Evolutionary conservation across 2,888 invertebrate species (phyloP), one percentile per base, ranked within the genome.

Genomic region (Eupeodes luniger): DNA sequence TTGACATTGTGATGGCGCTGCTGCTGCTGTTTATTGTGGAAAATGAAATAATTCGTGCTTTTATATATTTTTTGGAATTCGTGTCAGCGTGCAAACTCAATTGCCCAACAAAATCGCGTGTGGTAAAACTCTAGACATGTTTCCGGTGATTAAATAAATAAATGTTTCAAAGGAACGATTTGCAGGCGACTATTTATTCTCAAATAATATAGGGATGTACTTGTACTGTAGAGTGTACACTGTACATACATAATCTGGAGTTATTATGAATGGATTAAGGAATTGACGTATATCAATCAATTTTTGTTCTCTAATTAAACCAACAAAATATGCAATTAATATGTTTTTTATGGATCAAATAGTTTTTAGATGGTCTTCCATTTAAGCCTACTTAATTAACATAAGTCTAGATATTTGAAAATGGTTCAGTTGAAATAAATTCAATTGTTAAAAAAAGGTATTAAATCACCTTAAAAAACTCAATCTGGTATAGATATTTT

Each of bases 61-160:
- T 5, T 34, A 4, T 27, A 34, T 66, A 27, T 66, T 49, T 12
- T 57, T 70, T 44, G 19, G 72, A 9, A 55, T 77, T 67, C 81
- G 72, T 78, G 81, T 77, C 27, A 55, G 72, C 27, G 27, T 27
- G 27, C 19, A 27, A 61, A 55, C 44, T 59, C 40, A 62, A 77
- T 59, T 85, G 76, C 59, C 76, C 61, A 55, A 47, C 72, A 51
- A 62, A 59, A 77, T 85, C 85, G 85, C 81, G 85, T 85, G 85
- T 19, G 47, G 36, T 55, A 81, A 78, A 51, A 66, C 77, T 49
- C 77, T 72, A 85, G 72, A 62, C 81, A 61, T 51, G 77, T 47
- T 72, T 62, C 81, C 67, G 72, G 59, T 72, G 66, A 19, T 59
- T 72, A 67, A 59, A 72, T 47, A 77, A 81, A 49, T 55, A 61